Evolutionary conservation across 2,888 invertebrate species (phyloP).

Genomic region (Heliconius ethilla): DNA sequence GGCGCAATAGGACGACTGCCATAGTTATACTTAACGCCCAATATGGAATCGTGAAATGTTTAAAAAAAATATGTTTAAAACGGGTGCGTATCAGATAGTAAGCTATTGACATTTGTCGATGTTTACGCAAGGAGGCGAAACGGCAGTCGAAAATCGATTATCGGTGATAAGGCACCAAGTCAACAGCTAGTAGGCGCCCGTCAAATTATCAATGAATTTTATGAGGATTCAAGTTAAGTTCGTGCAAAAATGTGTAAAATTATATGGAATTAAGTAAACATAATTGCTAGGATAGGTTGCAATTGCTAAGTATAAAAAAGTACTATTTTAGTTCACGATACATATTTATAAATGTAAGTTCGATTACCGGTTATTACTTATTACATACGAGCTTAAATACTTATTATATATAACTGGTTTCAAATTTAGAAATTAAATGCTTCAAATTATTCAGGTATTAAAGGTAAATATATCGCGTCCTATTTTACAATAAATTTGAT

Average conservation of each 20-base stretch:
- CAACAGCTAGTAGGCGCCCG: slow-evolving; percentile 74
- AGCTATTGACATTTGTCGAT: slow-evolving; percentile 74
- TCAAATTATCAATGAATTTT: slow-evolving; percentile 67
- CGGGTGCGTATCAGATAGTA: slow-evolving; percentile 74
- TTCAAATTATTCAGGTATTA: slow-evolving; percentile 4
- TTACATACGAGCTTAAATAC: neutral
- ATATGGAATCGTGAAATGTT: slow-evolving; percentile 66
- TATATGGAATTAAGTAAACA: slow-evolving; percentile 46
- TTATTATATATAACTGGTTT: neutral
- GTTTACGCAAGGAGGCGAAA: slow-evolving; percentile 78
- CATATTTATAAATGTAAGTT: slow-evolving; percentile 10
- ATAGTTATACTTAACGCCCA: slow-evolving; percentile 56
- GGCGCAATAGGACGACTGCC: slow-evolving; percentile 53
- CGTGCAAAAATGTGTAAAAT: slow-evolving; percentile 64
- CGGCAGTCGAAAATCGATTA: slow-evolving; percentile 80
- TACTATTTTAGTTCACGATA: slow-evolving; percentile 7
- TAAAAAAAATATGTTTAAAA: slow-evolving; percentile 62
- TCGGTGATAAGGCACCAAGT: slow-evolving; percentile 68
- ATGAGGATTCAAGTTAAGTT: slow-evolving; percentile 55
- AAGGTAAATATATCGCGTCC: slow-evolving; percentile 22
- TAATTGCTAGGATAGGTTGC: slow-evolving; percentile 47
- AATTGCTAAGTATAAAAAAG: neutral
- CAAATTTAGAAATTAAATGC: neutral
- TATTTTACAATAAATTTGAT: slow-evolving; percentile 31
- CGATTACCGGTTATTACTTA: slow-evolving; percentile 1